Conservation (phyloP, 1,140 invertebrate species). For the Paraescarpia echinospica region DNA sequence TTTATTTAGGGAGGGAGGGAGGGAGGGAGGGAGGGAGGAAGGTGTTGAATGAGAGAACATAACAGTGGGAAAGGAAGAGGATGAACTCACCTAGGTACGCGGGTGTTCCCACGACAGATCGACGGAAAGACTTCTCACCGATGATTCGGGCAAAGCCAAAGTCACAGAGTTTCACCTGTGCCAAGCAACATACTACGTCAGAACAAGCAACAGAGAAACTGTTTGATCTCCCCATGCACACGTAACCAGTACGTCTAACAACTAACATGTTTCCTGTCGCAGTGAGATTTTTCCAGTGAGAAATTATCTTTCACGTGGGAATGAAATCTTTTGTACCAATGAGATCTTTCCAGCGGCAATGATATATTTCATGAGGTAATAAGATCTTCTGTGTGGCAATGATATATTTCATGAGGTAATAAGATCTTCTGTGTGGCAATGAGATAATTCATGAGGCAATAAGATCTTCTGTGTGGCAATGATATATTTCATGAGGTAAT, state of each 20-base stretch:
- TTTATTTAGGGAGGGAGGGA: no score
- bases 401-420: no score
- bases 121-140: conserved; percentile 95
- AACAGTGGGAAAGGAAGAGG: conserved; percentile 10
- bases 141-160: conserved; percentile 98
- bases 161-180: conserved; percentile 91
- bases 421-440: no score
- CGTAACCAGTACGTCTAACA: no score
- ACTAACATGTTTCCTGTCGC: not conserved
- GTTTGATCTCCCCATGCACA: not conserved
- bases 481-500: no score
- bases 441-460: no score
- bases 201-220: not conserved
- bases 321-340: not conserved
- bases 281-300: not conserved
- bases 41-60: not conserved
- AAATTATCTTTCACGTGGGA: not conserved
- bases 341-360: not conserved
- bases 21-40: no score
- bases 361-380: not conserved
- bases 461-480: no score
- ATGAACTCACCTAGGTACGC: conserved; percentile 69
- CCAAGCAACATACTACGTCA: not conserved
- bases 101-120: conserved; percentile 97
- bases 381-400: no score